phyloP scores from a whole-genome alignment of 2,113 vertebrate genomes.

The Bubalus kerabau region DNA sequence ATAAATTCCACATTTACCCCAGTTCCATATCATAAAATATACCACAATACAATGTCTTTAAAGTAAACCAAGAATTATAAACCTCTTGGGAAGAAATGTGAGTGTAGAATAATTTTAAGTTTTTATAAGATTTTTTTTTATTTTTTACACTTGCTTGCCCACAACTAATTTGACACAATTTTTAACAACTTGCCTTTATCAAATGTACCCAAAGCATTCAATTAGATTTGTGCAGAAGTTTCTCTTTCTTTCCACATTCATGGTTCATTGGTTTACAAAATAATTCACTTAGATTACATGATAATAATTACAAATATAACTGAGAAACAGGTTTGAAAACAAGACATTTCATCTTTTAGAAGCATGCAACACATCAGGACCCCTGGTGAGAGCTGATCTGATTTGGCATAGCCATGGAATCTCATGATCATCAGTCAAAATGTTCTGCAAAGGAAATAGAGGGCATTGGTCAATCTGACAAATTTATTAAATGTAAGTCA shows the following conservation, averaged over 20 bases:
- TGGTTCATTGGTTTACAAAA: background rate
- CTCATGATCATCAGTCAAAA: background rate
- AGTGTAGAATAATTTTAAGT: background rate
- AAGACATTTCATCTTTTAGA: background rate
- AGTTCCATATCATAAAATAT: background rate
- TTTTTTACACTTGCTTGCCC: background rate
- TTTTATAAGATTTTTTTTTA: background rate
- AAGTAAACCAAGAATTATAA: background rate
- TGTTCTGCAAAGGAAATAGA: background rate
- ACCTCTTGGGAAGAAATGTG: background rate
- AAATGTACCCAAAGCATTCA: background rate
- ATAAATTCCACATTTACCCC: background rate
- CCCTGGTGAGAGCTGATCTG: background rate
- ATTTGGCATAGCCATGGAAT: background rate
- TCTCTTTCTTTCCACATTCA: background rate
- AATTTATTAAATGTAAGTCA: background rate
- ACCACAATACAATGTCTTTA: background rate
- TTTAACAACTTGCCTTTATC: background rate
- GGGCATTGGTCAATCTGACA: background rate
- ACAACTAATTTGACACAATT: background rate
- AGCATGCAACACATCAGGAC: background rate
- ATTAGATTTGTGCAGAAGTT: background rate
- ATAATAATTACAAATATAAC: background rate
- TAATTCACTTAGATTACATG: background rate
- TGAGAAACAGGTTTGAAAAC: background rate